These are phyloP conservation scores for Aphelenchoides fujianensis DNA, from an alignment of 1,140 invertebrate genomes.

Conservation along the genomic window DNA sequence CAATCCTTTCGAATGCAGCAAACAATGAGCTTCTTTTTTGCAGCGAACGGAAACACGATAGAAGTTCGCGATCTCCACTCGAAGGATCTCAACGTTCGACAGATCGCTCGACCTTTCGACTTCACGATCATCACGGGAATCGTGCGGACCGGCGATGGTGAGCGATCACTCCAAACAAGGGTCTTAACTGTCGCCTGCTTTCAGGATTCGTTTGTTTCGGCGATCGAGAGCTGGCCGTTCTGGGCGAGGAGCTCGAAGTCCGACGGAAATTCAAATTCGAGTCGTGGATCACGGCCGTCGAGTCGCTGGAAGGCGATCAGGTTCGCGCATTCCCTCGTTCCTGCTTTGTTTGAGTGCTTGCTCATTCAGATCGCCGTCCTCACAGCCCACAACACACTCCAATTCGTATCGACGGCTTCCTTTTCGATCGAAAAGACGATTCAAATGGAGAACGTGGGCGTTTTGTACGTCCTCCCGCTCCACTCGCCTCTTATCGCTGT, in stretches of 20 bases:
- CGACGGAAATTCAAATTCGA: background rate
- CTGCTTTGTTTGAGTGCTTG: no score
- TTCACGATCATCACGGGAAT: conserved; percentile 21
- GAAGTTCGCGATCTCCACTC: conserved; percentile 18
- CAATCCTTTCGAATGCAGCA: conserved; percentile 11
- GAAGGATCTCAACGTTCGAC: background rate
- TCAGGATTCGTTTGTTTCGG: conserved; percentile 14
- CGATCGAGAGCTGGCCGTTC: conserved; percentile 10
- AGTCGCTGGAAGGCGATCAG: background rate
- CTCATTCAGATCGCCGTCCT: conserved; percentile 9
- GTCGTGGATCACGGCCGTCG: conserved; percentile 7
- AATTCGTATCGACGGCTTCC: background rate
- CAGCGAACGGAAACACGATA: conserved; percentile 25
- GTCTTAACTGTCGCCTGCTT: conserved; percentile 2
- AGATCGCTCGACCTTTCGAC: conserved; percentile 22
- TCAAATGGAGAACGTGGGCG: conserved; percentile 11
- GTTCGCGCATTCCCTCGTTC: background rate
- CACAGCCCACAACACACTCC: background rate
- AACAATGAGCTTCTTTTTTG: no score
- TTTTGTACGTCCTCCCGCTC: conserved; percentile 8
- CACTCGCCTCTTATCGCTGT: background rate
- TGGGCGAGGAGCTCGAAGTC: background rate
- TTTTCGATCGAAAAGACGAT: background rate
- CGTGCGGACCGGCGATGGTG: background rate
- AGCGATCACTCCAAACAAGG: background rate